Evolutionary conservation across 2,113 vertebrate species (phyloP).

Genomic region (Thunnus maccoyii): DNA sequence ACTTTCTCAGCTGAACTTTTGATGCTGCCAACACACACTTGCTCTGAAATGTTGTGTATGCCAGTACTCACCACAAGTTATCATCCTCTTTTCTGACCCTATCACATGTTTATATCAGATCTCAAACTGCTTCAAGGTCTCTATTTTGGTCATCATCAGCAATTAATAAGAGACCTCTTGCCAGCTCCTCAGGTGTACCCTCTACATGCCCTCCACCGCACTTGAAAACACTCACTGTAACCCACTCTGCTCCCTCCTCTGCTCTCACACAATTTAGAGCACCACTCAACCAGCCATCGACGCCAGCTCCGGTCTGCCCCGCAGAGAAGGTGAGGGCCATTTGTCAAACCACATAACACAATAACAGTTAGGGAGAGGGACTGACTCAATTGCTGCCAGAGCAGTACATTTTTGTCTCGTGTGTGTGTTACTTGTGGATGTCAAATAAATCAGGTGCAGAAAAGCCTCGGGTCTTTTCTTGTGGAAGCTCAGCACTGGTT

Average conservation of each 20-base stretch:
- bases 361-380: slow-evolving; percentile 51
- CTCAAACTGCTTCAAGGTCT: slow-evolving; percentile 33
- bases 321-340: slow-evolving; percentile 52
- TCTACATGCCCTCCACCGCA: slow-evolving; percentile 43
- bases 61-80: slow-evolving; percentile 22
- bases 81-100: slow-evolving; percentile 20
- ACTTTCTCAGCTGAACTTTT: slow-evolving; percentile 34
- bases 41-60: slow-evolving; percentile 22
- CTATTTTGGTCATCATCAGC: slow-evolving; percentile 44
- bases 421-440: slow-evolving; percentile 60
- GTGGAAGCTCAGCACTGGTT: slow-evolving; percentile 31
- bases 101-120: slow-evolving; percentile 28
- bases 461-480: slow-evolving; percentile 28
- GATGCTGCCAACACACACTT: slow-evolving; percentile 51
- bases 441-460: slow-evolving; percentile 75
- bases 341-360: slow-evolving; percentile 62
- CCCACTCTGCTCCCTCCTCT: slow-evolving; percentile 14
- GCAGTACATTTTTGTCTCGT: slow-evolving; percentile 51
- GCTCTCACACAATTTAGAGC: slow-evolving; percentile 46
- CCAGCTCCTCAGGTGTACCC: slow-evolving; percentile 70
- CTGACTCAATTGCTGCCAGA: slow-evolving; percentile 26
- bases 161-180: slow-evolving; percentile 44
- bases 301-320: slow-evolving; percentile 10
- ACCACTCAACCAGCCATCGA: slow-evolving; percentile 44
- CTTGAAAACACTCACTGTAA: slow-evolving; percentile 49